These are phyloP conservation scores for Microcebus lehilahytsara DNA, from an alignment of 2,113 vertebrate species.

Conservation along the genomic window DNA sequence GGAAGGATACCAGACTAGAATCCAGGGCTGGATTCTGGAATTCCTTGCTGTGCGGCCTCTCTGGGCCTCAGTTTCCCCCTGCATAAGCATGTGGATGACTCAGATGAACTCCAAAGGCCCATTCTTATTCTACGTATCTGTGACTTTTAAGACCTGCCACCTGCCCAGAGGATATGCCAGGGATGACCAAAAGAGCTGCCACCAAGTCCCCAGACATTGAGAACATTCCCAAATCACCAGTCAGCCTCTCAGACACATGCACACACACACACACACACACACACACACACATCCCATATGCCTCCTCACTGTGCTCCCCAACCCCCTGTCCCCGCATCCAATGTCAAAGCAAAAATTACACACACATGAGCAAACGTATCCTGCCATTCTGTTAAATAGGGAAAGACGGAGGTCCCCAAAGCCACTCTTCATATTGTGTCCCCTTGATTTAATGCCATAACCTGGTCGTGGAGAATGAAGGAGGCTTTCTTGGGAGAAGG, in stretches of 20 bases:
- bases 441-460: conserved; percentile 42
- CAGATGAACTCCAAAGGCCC: neutral
- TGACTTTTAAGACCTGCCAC: conserved; percentile 42
- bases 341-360: conserved; percentile 68
- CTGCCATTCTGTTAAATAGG: neutral
- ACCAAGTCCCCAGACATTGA: neutral
- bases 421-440: neutral
- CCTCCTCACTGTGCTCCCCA: conserved; percentile 77
- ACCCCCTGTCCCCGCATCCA: conserved; percentile 27
- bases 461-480: neutral
- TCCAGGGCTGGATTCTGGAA: neutral
- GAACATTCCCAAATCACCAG: neutral
- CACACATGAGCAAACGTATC: neutral
- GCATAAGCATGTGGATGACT: neutral
- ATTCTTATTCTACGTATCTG: neutral
- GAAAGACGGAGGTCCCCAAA: neutral
- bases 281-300: neutral
- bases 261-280: neutral
- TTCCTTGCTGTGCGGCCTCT: neutral
- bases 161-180: conserved; percentile 14
- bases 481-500: neutral
- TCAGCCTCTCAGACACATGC: neutral
- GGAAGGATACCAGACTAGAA: neutral
- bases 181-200: conserved; percentile 16
- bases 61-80: conserved; percentile 18